A percentile compares a stretch with the other conserved stretches of the same genome.
These are phyloP conservation scores for Ctenomys sociabilis DNA, from an alignment of 2,113 vertebrate species.

Conservation along the genomic window DNA sequence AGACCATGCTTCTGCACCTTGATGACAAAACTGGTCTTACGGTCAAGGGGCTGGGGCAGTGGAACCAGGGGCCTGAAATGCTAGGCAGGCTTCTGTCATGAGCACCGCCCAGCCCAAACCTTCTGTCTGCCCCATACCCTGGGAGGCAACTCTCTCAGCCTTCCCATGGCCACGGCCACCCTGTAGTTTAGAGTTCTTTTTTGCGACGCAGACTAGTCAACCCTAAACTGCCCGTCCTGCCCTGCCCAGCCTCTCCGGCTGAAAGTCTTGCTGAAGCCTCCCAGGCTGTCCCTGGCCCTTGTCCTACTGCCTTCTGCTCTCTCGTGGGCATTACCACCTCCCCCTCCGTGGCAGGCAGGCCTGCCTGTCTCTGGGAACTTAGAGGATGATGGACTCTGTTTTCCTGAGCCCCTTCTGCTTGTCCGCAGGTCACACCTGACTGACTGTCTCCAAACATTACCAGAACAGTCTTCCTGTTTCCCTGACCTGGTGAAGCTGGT, in stretches of 20 bases:
- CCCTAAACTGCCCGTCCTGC: not conserved
- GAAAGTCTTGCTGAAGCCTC: not conserved
- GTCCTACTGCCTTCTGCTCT: not conserved
- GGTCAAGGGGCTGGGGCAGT: not conserved
- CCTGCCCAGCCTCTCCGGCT: not conserved
- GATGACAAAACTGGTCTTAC: not conserved
- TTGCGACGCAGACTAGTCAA: not conserved
- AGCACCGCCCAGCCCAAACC: too few species aligned
- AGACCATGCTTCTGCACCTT: not conserved
- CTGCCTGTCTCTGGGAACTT: not conserved
- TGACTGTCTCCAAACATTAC: not conserved
- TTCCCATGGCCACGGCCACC: not conserved
- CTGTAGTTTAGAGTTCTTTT: not conserved
- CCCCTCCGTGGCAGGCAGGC: not conserved
- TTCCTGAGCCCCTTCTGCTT: not conserved
- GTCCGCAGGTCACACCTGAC: not conserved
- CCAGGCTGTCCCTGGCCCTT: accelerated
- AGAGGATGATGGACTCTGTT: not conserved
- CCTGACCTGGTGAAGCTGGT: not conserved
- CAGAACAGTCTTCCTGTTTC: not conserved
- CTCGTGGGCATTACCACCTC: accelerated
- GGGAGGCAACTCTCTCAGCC: not conserved
- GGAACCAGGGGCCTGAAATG: not conserved
- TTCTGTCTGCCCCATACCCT: not conserved
- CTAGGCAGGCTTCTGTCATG: not conserved